Evolutionary conservation across 2,113 vertebrate species (phyloP), one percentile per base, ranked within the genome.

Genomic region (Rutilus rutilus): DNA sequence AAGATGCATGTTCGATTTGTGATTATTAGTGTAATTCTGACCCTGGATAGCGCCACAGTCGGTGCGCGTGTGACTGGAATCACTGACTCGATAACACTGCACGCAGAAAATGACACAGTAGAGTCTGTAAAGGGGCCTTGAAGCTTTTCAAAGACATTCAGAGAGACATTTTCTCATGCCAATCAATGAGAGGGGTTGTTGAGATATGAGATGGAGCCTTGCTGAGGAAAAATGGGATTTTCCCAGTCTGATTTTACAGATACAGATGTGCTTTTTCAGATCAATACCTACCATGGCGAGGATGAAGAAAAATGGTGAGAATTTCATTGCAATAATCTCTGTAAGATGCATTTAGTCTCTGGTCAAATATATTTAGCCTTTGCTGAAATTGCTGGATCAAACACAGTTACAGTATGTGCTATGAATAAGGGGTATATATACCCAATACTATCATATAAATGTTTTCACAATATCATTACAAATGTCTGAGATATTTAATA

Each of bases 111-210:
- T 75, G 52, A 85, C 19, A 67, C 36, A 42, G 10, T 17, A 33
- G 47, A 67, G 50, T 64, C 62, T 79, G 30, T 45, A 85, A 74
- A 64, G n/a, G 67, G 25, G 60, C 74, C 78, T 42, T 88, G 73
- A 76, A 75, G 52, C 19, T 75, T 73, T 86, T 77, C 19, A 88
- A 64, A 86, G 33, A 64, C 62, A 25, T 59, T 78, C 17, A 30
- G 30, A 59, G 21, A 71, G 62, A 71, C 60, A 19, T 82, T 85
- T 75, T 59, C 47, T 14, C 36, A 62, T 50, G 25, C 54, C 45
- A 86, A 80, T 86, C 86, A 80, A 86, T 86, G 59, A 79, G 11
- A 69, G 79, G 10, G 19, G 64, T 52, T 85, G 69, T 84, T 86
- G 84, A 67, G 65, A 89, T 84, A 59, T 78, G 71, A 69, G 36